Conservation (phyloP, 2,888 invertebrate genomes). For the Dasysyrphus tricinctus region DNA sequence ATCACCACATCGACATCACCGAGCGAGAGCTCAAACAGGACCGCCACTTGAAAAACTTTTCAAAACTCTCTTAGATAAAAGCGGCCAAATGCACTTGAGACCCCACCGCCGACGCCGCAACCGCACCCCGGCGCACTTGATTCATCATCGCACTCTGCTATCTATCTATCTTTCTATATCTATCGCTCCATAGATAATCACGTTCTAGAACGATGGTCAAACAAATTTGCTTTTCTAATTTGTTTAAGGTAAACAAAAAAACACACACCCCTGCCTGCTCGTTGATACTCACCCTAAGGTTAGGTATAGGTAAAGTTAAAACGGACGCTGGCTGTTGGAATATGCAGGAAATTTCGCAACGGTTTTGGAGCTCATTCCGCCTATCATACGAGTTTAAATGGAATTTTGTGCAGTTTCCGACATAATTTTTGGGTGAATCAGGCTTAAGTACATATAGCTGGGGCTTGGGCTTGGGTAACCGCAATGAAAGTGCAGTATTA, state of each 20-base stretch:
- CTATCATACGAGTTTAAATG: background rate
- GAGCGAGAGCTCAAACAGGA: slow-evolving; percentile 67
- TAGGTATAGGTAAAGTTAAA: background rate
- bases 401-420: slow-evolving; percentile 40
- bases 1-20: slow-evolving; percentile 2
- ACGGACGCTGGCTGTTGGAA: slow-evolving; percentile 9
- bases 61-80: slow-evolving; percentile 67
- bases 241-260: slow-evolving; percentile 64
- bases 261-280: background rate
- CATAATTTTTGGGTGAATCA: slow-evolving; percentile 66
- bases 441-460: slow-evolving; percentile 33
- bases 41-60: slow-evolving; percentile 73
- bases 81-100: slow-evolving; percentile 75
- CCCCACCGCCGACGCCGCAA: background rate
- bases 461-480: slow-evolving; percentile 26
- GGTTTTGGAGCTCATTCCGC: background rate
- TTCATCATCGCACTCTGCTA: slow-evolving; percentile 41
- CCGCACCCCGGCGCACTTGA: slow-evolving; percentile 56
- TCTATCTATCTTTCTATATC: slow-evolving; percentile 57
- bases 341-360: slow-evolving; percentile 29
- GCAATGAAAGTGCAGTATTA: slow-evolving; percentile 36
- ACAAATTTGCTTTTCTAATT: slow-evolving; percentile 74
- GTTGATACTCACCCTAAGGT: background rate
- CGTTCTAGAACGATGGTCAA: slow-evolving; percentile 75
- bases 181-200: slow-evolving; percentile 69